These are phyloP conservation scores for Scophthalmus maximus DNA, from an alignment of 2,113 vertebrate species.

Conservation along the genomic window DNA sequence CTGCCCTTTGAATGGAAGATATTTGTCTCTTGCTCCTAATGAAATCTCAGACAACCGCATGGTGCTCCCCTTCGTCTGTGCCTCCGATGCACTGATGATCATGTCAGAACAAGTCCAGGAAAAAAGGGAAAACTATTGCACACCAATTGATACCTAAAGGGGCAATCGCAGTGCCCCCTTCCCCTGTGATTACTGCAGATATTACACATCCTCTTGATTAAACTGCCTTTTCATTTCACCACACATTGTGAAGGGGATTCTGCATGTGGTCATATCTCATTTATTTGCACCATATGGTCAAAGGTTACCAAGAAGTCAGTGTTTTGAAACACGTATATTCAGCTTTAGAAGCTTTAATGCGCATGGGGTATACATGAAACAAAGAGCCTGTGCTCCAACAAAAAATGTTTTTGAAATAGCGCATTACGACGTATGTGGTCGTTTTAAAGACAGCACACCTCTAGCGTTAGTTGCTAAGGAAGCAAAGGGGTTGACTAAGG, in stretches of 20 bases:
- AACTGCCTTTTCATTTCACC: neutral
- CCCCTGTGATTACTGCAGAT: constrained; percentile 27
- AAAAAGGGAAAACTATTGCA: constrained; percentile 3
- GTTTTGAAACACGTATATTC: neutral
- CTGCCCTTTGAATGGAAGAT: constrained; percentile 56
- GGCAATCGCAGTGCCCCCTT: constrained; percentile 23
- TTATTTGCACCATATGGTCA: neutral
- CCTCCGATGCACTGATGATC: neutral
- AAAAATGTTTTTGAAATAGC: no score
- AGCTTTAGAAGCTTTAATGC: neutral
- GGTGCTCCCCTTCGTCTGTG: constrained; percentile 28
- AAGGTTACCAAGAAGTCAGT: neutral
- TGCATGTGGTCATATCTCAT: constrained; percentile 1
- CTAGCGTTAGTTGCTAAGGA: no score
- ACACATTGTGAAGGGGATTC: neutral
- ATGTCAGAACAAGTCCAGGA: neutral
- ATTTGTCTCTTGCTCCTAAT: constrained; percentile 57
- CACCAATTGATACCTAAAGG: constrained; percentile 53
- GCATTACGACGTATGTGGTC: no score
- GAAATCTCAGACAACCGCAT: constrained; percentile 28
- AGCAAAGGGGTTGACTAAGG: no score
- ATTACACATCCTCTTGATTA: neutral
- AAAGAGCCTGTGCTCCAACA: no score
- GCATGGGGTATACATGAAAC: neutral
- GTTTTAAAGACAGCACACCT: no score